Evolutionary conservation across 1,140 invertebrate genomes (phyloP).

Genomic region (Dufourea novaeangliae): DNA sequence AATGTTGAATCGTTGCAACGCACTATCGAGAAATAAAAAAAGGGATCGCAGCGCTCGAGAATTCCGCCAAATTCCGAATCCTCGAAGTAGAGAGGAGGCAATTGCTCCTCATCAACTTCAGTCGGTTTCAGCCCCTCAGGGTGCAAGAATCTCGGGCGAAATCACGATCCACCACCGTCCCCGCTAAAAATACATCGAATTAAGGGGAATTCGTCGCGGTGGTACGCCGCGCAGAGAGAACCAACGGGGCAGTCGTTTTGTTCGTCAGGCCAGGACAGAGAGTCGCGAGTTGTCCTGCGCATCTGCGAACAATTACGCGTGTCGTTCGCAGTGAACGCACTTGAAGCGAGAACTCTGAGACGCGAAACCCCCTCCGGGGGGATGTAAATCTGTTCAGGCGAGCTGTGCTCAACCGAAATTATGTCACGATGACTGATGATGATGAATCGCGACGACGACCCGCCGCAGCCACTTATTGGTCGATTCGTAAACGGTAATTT

Average conservation of each 20-base stretch:
- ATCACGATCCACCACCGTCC: constrained; percentile 25
- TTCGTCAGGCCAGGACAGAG: background rate
- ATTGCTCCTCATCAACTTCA: background rate
- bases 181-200: constrained; percentile 45
- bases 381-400: background rate
- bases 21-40: background rate
- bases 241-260: background rate
- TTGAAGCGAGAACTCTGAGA: background rate
- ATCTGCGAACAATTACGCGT: constrained; percentile 54
- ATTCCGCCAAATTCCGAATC: background rate
- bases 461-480: too few species aligned
- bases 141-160: background rate
- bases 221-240: background rate
- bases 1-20: background rate
- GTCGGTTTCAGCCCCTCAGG: background rate
- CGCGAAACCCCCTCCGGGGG: background rate
- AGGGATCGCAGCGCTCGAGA: background rate
- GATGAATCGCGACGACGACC: background rate
- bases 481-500: background rate
- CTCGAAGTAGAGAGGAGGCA: background rate
- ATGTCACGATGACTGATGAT: constrained; percentile 1
- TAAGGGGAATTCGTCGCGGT: constrained; percentile 39
- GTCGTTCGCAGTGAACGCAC: background rate
- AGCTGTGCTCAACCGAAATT: background rate
- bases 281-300: constrained; percentile 7